Evolutionary conservation across 2,888 invertebrate genomes (phyloP), one percentile per base, ranked within the genome.

Genomic region (Eupithecia subumbrata): DNA sequence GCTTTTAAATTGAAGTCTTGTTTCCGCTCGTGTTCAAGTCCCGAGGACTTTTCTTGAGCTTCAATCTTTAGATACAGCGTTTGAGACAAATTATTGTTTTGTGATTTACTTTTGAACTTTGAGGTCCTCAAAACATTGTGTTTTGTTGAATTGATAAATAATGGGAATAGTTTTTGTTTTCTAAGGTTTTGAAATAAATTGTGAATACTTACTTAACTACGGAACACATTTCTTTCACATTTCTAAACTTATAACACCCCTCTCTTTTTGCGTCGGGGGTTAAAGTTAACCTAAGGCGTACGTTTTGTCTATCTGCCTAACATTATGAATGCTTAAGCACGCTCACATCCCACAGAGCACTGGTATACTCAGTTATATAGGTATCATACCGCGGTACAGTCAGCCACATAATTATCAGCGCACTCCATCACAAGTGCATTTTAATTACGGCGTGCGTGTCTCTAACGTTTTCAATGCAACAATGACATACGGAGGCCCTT

Each of bases 391-490:
- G 40, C 12, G 40, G 22, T 71, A 71, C 72, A 70, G 68, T 73
- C 72, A 71, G 52, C 73, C 79, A 69, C 77, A 75, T 81, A 76
- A 77, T 80, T 79, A 81, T 80, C 67, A 66, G 52, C 76, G 64
- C 71, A 73, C 76, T 80, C 78, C 77, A 75, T 56, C 77, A 76
- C 71, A 79, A 82, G 77, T 80, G 80, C 80, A 81, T 74, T 77
- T 79, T n/a, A n/a, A n/a, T n/a, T n/a, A n/a, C n/a, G n/a, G n/a
- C n/a, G n/a, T n/a, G n/a, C n/a, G n/a, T n/a, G 74, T 70, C 70
- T 76, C 72, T 67, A 69, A 77, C 71, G 69, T 71, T 74, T 74
- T 74, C 74, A 73, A 76, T 74, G 72, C 69, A 71, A 78, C 79
- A 80, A 78, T 79, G 74, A 78, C 74, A 74, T 76, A 12, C 40